A percentile compares a stretch with the other conserved stretches of the same genome.
These are phyloP conservation scores for Meriones psammophilus DNA, from an alignment of 2,797 vertebrate species.

Conservation along the genomic window DNA sequence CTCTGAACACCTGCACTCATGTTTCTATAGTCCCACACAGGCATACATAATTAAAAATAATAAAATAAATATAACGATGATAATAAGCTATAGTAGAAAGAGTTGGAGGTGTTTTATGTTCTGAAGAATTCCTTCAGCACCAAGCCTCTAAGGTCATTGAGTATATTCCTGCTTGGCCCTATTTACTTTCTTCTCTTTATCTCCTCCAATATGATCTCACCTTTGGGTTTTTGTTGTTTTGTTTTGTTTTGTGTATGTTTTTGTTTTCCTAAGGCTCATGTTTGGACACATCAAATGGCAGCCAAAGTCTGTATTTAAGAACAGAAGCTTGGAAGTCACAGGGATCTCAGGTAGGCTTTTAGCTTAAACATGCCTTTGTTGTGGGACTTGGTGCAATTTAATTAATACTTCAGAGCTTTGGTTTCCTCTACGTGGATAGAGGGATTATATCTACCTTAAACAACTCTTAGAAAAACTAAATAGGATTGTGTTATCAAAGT, in stretches of 20 bases:
- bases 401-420: not conserved
- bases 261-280: not conserved
- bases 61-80: not conserved
- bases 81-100: not conserved
- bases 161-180: not conserved
- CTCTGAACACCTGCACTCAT: not conserved
- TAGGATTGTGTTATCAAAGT: not conserved
- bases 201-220: not conserved
- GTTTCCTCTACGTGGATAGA: not conserved
- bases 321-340: not conserved
- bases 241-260: no score
- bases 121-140: not conserved
- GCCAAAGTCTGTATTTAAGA: not conserved
- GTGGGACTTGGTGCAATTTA: not conserved
- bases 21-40: not conserved
- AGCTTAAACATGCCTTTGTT: not conserved
- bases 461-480: constrained; percentile 8
- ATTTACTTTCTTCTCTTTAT: not conserved
- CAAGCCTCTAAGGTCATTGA: not conserved
- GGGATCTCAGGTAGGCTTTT: not conserved
- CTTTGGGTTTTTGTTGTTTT: not conserved
- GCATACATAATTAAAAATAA: not conserved
- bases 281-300: not conserved
- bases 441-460: not conserved
- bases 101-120: not conserved